Percentiles rank a stretch among this genome's conserved stretches.
Conservation (phyloP, 2,797 vertebrate species). For the Phylloscopus collybita region DNA sequence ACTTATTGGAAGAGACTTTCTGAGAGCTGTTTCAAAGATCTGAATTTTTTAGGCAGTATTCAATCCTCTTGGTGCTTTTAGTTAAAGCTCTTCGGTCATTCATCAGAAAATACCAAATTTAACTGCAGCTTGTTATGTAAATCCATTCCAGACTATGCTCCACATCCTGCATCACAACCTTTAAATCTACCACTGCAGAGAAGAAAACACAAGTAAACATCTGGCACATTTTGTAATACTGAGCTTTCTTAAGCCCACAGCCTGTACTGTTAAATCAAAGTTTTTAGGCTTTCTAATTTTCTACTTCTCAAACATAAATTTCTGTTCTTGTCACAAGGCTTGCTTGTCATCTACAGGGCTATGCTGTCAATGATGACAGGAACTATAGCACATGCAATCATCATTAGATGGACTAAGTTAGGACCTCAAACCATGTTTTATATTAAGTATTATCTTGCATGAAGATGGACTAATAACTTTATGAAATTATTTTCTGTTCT, state of each 20-base stretch:
- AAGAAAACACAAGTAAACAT: not conserved
- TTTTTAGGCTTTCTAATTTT: not conserved
- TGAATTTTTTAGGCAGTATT: not conserved
- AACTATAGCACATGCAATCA: not conserved
- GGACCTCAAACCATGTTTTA: not conserved
- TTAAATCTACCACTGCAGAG: not conserved
- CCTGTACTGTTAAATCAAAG: not conserved
- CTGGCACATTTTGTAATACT: not conserved
- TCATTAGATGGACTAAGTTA: not conserved
- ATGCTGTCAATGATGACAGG: not conserved
- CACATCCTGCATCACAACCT: not conserved
- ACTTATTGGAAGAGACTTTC: not conserved
- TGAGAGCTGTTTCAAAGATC: not conserved
- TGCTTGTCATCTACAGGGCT: not conserved
- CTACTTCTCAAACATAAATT: not conserved
- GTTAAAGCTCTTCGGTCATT: not conserved
- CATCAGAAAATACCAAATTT: slow-evolving; percentile 10
- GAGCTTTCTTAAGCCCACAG: not conserved
- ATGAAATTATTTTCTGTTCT: not conserved
- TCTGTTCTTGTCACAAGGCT: not conserved
- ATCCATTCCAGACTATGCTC: not conserved
- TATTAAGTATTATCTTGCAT: not conserved
- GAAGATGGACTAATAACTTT: not conserved
- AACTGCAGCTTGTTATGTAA: slow-evolving; percentile 22
- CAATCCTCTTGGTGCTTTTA: not conserved